Evolutionary conservation across 2,888 invertebrate species (phyloP), one percentile per base, ranked within the genome.

Genomic region (Cheilosia urbana): DNA sequence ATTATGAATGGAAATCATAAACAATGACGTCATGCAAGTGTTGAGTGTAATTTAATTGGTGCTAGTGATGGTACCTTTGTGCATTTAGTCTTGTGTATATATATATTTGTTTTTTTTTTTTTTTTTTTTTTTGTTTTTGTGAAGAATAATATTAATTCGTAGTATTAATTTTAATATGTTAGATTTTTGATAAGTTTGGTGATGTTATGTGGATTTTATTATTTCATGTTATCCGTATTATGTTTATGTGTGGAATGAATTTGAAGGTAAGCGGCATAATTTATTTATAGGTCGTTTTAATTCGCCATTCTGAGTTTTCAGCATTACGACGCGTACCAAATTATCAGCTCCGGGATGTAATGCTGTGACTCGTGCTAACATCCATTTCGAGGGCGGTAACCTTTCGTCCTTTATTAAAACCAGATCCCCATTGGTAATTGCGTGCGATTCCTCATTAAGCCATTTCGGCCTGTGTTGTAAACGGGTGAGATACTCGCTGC

Each of bases 271-370:
- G 13, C 27, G 53, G 53, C 53, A 53, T 30, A 53, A 53, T 53
- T 53, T 53, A 27, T 27, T 40, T 13, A 40, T 24, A 21, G 58
- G 24, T 40, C 37, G 21, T 40, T 60, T 60, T 21, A 42, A 21
- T 19, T 57, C 57, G 30, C 53, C 53, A 17, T 30, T 37, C n/a
- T 62, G 27, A 5, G 55, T 57, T 19, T 47, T 27, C 1, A 30
- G 30, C 5, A 63, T 73, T 21, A 75, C 40, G 27, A 75, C 55
- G 17, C 75, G 51, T 11, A 57, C 34, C 19, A 65, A 47, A 13
- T 40, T 53, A 37, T 57, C 65, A 17, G 30, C 24, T 65, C 27
- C 27, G 0, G 27, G 27, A 6, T 27, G 27, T 27, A 27, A 27
- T 6, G 27, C 27, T 27, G 1, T 27, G 27, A 27, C 27, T 27